phyloP scores from a whole-genome alignment of 1,140 invertebrate species.

The Drosophila quadrilineata region DNA sequence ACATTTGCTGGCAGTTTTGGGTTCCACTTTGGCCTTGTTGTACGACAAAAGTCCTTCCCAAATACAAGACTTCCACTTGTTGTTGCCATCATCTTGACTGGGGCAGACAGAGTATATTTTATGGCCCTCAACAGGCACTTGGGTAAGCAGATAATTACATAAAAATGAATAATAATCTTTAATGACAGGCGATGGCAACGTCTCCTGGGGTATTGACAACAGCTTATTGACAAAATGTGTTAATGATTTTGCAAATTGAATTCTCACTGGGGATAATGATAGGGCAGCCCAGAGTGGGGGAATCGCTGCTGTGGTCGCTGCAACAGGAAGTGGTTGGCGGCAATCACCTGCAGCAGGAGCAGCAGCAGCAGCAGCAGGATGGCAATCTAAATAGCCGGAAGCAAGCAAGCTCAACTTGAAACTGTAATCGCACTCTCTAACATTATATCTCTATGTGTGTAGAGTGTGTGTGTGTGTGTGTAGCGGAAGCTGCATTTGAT shows the following conservation, averaged over 20 bases:
- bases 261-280: conserved; percentile 9
- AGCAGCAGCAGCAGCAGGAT: conserved; percentile 65
- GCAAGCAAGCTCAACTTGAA: conserved; percentile 37
- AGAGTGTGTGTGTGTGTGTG: conserved; percentile 46
- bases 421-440: conserved; percentile 13
- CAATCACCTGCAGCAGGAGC: too few relatives aligned
- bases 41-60: background rate
- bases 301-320: background rate
- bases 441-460: conserved; percentile 31
- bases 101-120: conserved; percentile 26
- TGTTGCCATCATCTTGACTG: background rate
- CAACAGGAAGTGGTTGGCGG: conserved; percentile 44
- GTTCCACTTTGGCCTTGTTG: too few relatives aligned
- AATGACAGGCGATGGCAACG: conserved; percentile 33
- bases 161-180: conserved; percentile 75
- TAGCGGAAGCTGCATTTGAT: conserved; percentile 64
- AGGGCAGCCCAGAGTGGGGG: background rate
- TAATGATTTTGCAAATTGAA: conserved; percentile 76
- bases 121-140: conserved; percentile 26
- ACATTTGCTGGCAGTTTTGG: conserved; percentile 18
- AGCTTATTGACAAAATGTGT: conserved; percentile 76
- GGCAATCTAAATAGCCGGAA: conserved; percentile 69
- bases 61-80: conserved; percentile 2
- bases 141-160: conserved; percentile 73
- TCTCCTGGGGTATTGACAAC: conserved; percentile 61